Conservation (phyloP, 2,113 vertebrate species). For the Corythornis vintsioides region DNA sequence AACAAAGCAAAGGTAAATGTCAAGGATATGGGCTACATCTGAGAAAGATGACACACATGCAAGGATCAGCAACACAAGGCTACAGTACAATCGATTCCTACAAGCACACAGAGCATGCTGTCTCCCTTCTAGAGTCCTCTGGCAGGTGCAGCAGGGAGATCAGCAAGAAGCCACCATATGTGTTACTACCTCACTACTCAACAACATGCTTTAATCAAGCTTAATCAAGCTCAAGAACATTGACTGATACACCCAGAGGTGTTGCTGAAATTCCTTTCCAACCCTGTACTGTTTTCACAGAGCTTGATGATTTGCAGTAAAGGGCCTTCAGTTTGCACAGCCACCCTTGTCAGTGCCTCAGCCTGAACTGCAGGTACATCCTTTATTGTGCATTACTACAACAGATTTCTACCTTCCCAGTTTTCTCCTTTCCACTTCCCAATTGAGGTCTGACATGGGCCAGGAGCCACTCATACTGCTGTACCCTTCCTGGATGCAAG, state of each 20-base stretch:
- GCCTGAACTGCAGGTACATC: background rate
- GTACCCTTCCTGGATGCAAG: background rate
- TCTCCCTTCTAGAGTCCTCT: background rate
- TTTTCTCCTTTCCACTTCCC: background rate
- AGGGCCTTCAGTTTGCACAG: too few species aligned
- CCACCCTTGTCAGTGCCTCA: background rate
- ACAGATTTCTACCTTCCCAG: background rate
- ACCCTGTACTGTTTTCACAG: background rate
- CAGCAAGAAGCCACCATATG: fast-evolving
- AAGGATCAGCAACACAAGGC: background rate
- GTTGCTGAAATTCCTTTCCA: background rate
- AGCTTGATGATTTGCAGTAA: background rate
- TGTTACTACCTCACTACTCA: background rate
- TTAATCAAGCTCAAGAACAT: background rate
- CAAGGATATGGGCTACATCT: background rate
- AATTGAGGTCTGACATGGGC: background rate
- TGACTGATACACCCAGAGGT: background rate
- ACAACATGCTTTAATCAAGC: background rate
- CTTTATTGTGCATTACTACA: too few species aligned
- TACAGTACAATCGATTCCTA: background rate
- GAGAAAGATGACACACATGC: background rate
- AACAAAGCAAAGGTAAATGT: background rate
- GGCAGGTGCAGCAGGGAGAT: background rate
- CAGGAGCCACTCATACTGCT: background rate
- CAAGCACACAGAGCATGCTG: background rate